These are phyloP conservation scores for Tipula unca DNA, from an alignment of 2,888 invertebrate genomes.

Conservation along the genomic window DNA sequence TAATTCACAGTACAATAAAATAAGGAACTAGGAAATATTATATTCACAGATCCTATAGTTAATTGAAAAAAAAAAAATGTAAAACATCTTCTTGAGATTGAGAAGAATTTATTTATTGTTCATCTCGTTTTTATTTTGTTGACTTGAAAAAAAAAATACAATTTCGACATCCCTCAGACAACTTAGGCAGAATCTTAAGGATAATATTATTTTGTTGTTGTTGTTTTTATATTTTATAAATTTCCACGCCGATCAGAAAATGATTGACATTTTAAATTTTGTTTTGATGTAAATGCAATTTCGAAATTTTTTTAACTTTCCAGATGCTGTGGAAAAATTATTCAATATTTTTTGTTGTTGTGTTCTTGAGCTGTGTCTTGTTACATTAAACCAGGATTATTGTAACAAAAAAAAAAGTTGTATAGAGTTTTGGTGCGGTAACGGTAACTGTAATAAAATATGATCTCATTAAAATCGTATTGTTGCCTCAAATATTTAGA, in stretches of 20 bases:
- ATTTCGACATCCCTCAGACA: not conserved
- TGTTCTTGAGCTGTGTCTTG: too few relatives aligned
- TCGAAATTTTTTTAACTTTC: not conserved
- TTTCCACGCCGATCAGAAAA: not conserved
- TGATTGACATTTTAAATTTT: conserved; percentile 14
- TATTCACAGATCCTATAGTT: not conserved
- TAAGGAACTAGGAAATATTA: not conserved
- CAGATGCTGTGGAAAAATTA: conserved; percentile 2
- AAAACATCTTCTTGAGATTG: not conserved
- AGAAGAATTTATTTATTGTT: not conserved
- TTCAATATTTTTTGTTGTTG: not conserved
- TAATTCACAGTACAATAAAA: not conserved
- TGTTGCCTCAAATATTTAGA: not conserved
- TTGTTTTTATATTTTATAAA: not conserved
- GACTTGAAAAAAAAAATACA: not conserved
- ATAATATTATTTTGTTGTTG: not conserved
- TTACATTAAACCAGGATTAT: not conserved
- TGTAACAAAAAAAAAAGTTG: not conserved
- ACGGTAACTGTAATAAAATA: conserved; percentile 4
- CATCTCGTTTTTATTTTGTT: not conserved
- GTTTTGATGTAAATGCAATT: not conserved
- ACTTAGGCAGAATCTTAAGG: not conserved
- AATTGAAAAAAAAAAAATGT: not conserved
- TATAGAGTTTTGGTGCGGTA: not conserved
- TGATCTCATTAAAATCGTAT: conserved; percentile 8